Base-by-base conservation (phyloP, 2,888 invertebrate genomes). In the Malthinus flaveolus region DNA sequence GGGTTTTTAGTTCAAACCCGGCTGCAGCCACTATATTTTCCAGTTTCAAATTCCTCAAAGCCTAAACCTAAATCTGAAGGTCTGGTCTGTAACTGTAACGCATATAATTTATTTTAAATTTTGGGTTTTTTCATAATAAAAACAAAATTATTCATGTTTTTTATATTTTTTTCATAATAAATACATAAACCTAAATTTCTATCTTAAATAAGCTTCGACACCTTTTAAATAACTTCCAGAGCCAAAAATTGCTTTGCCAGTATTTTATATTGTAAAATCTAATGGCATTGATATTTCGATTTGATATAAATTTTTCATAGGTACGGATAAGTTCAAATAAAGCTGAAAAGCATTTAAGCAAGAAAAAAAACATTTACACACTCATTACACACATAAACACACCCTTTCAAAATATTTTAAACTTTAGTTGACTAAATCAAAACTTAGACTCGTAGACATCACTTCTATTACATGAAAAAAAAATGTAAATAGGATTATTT, bases 151-250 rank as follows among this genome's bases (percentile, higher is more conserved):
- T 9, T 1, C 0, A 6, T 10, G 36, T 7, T 36, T 36, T 42
- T 42, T 15, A n/a, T n/a, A 11, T 15, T 42, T 15, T 42, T 42
- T 42, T 42, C 23, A 42, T 42, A 42, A 42, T 42, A 42, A 42
- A 42, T 42, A 42, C 39, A 42, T 42, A 42, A 9, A 42, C 23
- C 39, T 42, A 42, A 23, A 15, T 12, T 42, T 42, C 39, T 42
- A 42, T 42, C 23, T 42, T n/a, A 42, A 42, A 12, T 42, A 42
- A 23, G 23, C 23, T 23, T 23, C 23, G 23, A 23, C 23, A 23
- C 23, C 23, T 23, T 23, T 23, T 3, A 23, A 23, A 23, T 23
- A 23, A 23, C 23, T 23, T 23, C 5, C 23, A 23, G 23, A 23
- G 23, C 23, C 23, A 23, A 23, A 23, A 23, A 23, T 23, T 23